Evolutionary conservation across 2,797 vertebrate genomes (phyloP).

Genomic region (Danio tinwini): DNA sequence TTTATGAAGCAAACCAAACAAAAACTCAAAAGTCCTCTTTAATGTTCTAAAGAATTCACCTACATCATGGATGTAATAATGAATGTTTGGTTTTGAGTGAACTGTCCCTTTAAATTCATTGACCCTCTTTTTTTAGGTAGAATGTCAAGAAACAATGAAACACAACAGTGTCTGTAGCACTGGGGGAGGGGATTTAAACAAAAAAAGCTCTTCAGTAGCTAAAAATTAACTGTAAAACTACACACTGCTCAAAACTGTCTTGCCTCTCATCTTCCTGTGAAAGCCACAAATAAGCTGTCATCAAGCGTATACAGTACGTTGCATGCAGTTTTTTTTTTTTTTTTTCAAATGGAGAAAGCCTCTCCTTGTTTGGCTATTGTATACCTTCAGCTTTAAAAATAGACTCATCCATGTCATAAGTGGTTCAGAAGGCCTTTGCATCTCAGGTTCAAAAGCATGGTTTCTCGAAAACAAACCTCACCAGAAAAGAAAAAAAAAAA

Average conservation of each 20-base stretch:
- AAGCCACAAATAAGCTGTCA: slow-evolving; percentile 35
- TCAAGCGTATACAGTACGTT: slow-evolving; percentile 8
- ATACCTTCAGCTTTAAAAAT: slow-evolving; percentile 42
- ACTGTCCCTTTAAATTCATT: neutral
- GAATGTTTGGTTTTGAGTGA: too few relatives aligned
- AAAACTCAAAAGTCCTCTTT: too few relatives aligned
- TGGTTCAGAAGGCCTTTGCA: neutral
- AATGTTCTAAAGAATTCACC: too few relatives aligned
- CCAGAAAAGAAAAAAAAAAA: neutral
- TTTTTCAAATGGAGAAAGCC: neutral
- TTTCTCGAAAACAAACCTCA: slow-evolving; percentile 44
- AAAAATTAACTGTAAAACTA: slow-evolving; percentile 20
- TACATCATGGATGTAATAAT: too few relatives aligned
- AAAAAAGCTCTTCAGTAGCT: slow-evolving; percentile 2
- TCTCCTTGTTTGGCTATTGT: slow-evolving; percentile 48
- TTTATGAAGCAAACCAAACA: too few relatives aligned
- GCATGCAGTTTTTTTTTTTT: neutral
- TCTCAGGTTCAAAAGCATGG: slow-evolving; percentile 13
- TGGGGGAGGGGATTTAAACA: slow-evolving; percentile 12
- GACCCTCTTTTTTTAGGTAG: neutral
- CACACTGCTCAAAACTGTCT: slow-evolving; percentile 1
- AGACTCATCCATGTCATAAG: slow-evolving; percentile 2
- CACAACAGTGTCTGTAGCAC: neutral
- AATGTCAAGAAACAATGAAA: neutral
- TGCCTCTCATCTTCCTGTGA: slow-evolving; percentile 38